Base-by-base conservation (phyloP, 2,113 vertebrate species). In the Irena cyanogastra region DNA sequence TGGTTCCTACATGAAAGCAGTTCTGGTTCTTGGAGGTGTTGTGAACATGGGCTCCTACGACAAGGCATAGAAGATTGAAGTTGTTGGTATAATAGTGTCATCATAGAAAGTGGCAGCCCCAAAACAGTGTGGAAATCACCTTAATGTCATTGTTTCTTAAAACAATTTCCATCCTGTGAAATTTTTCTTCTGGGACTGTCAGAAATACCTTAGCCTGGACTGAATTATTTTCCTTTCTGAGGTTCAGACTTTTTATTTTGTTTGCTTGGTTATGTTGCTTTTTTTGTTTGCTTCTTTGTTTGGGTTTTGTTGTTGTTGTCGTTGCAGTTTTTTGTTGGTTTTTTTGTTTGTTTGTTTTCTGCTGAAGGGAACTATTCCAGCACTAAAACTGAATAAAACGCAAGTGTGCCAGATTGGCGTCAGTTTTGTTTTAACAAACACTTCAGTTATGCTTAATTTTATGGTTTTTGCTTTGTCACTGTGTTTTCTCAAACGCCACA, bases 401-500 rank as follows among this genome's bases (percentile, higher is more conserved):
- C 49, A 61, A 94, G 41, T 20, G 22, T 91, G 84, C 84, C 89
- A 95, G 83, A 31, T 19, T 95, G 74, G 70, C 66, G 10, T 87
- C 74, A 44, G 69, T 49, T 90, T 92, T 90, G 44, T 83, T 91
- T 94, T 95, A 95, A 74, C 53, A 82, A 95, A 94, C 74, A 87
- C 78, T 95, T 82, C 28, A 71, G 65, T 80, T 93, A 77, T 65
- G 59, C 66, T 87, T 85, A 65, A 79, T 89, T 95, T 94, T 89
- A 87, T 72, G 50, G 22, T 57, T 95, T 95, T 94, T 91, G 45
- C 89, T 76, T 91, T 96, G 93, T 95, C 87, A 76, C 66, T 91
- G 81, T 87, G 78, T 72, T 93, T 95, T 95, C 87, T 95, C 81
- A 89, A 84, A 72, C 0, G 2, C 26, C 85, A 30, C 63, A 56